phyloP scores from a whole-genome alignment of 1,140 invertebrate species.

The Drosophila repleta region DNA sequence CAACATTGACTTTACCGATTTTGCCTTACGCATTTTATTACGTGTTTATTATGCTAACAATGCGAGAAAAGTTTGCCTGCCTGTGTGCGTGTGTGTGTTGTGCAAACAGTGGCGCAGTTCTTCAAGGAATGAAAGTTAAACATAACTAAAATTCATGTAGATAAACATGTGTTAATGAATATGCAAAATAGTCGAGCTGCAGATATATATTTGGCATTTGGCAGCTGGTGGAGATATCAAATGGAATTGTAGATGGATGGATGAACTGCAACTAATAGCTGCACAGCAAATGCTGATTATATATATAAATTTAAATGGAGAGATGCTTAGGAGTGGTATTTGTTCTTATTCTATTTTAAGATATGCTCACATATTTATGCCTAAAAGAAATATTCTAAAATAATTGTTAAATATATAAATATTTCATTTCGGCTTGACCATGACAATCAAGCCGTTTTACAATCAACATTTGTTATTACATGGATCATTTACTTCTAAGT shows the following conservation, averaged over 20 bases:
- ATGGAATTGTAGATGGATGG: neutral
- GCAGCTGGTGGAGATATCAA: neutral
- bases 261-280: too few relatives aligned
- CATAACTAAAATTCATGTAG: constrained; percentile 11
- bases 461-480: too few relatives aligned
- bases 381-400: too few relatives aligned
- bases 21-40: constrained; percentile 73
- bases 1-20: constrained; percentile 79
- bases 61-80: constrained; percentile 60
- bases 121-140: constrained; percentile 14
- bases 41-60: constrained; percentile 80
- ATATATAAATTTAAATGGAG: too few relatives aligned
- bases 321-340: too few relatives aligned
- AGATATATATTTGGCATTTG: neutral
- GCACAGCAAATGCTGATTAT: too few relatives aligned
- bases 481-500: too few relatives aligned
- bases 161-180: constrained; percentile 63
- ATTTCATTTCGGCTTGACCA: too few relatives aligned
- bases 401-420: too few relatives aligned
- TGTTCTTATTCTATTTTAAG: too few relatives aligned
- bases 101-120: constrained; percentile 35
- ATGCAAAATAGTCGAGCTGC: constrained; percentile 42
- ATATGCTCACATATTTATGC: too few relatives aligned
- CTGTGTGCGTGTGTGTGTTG: constrained; percentile 34
- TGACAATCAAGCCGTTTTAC: too few relatives aligned